A percentile compares a stretch with the other conserved stretches of the same genome.
These are phyloP conservation scores for Tolmerus cingulatus DNA, from an alignment of 2,888 invertebrate species.

Conservation along the genomic window DNA sequence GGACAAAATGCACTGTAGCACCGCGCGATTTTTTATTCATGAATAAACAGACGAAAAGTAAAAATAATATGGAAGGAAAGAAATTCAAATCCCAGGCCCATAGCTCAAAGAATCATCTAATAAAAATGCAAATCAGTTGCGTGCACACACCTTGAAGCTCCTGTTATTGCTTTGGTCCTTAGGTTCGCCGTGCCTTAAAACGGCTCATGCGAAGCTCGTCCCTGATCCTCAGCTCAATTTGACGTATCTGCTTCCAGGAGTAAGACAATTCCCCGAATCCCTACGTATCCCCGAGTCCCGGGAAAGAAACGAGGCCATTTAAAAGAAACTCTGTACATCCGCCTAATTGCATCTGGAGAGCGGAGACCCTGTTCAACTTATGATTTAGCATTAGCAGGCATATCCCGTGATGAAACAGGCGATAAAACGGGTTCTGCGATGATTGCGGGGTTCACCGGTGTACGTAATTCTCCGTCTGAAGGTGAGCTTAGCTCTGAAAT, in stretches of 20 bases:
- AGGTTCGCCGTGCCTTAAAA: neutral
- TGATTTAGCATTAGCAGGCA: constrained; percentile 1
- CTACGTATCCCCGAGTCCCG: neutral
- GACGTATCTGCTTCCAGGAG: neutral
- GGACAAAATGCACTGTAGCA: neutral
- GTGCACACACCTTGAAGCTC: constrained; percentile 48
- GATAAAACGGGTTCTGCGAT: neutral
- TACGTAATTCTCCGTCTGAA: neutral
- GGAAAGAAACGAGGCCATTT: neutral
- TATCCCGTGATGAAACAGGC: neutral
- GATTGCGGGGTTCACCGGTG: constrained; percentile 1
- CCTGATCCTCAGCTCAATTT: neutral
- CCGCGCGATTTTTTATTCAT: neutral
- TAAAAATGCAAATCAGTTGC: constrained; percentile 49
- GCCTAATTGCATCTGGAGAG: neutral
- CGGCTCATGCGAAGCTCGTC: neutral
- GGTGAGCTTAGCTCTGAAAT: neutral
- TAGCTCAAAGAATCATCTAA: constrained; percentile 42
- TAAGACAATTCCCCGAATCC: constrained; percentile 22
- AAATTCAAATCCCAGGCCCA: constrained; percentile 29
- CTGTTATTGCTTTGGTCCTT: constrained; percentile 36
- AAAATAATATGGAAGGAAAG: neutral
- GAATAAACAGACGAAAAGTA: neutral
- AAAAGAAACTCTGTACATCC: neutral
- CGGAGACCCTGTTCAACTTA: neutral